Base-by-base conservation (phyloP, 1,140 invertebrate genomes). In the Ips nitidus region DNA sequence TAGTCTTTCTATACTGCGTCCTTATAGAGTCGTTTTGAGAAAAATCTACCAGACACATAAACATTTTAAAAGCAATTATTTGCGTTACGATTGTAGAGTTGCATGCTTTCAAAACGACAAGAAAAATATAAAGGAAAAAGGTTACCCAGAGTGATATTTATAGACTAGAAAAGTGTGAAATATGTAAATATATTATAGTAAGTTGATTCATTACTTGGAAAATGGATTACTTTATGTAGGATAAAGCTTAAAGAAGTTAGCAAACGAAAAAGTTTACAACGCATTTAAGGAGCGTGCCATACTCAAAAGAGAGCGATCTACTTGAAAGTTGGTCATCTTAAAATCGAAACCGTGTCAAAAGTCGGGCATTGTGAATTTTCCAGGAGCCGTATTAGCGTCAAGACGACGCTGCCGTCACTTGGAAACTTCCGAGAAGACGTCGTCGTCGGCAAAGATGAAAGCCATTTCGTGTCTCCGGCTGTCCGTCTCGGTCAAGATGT, bases 401-500 rank as follows among this genome's bases (percentile, higher is more conserved):
- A 72, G 71, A 71, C 73, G 75, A 75, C 75, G 73, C 70, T 74
- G 71, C 69, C 73, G 75, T 77, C 75, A 75, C 70, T 74, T 75
- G 75, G 55, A 66, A 68, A 68, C 63, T 74, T 73, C 66, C 47
- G 58, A 56, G 66, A 65, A 62, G 68, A 71, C 60, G 57, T 38
- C 45, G 4, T 55, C 52, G 61, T 22, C 67, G 58, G 69, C 60
- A 70, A 64, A 75, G 71, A 75, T 75, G 77, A 78, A 77, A 78
- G 78, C 79, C 76, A 75, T 80, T 80, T 72, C 79, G 70, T 80
- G 79, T 80, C 77, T 75, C 36, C 73, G 63, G 75, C 73, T 75
- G 79, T 79, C 78, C 79, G 79, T 71, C 73, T 78, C 79, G 79
- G 79, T 80, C 79, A 80, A 80, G 79, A 80, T 79, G 79, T 80